These are phyloP conservation scores for Psilopogon haemacephalus DNA, from an alignment of 2,113 vertebrate genomes.

Conservation along the genomic window DNA sequence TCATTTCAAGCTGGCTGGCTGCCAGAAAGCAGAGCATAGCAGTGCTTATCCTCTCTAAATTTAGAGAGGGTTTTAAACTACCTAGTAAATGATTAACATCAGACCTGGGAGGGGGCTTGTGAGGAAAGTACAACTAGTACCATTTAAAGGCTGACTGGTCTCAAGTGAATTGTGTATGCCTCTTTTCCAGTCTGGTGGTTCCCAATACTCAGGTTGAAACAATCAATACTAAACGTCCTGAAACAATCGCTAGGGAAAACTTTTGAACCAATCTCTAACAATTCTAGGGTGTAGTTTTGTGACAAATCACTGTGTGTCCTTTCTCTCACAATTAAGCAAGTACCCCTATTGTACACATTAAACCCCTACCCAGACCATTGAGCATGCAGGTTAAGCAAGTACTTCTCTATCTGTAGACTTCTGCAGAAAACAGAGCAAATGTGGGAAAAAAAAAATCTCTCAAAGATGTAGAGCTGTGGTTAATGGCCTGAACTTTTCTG, in stretches of 20 bases:
- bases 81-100: conserved; percentile 12
- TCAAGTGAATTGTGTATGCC: not conserved
- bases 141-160: not conserved
- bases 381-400: not conserved
- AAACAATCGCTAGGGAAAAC: not conserved
- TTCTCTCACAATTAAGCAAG: not conserved
- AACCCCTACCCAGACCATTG: not conserved
- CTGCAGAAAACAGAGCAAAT: not conserved
- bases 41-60: conserved; percentile 39
- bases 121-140: not conserved
- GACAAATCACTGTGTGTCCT: not conserved
- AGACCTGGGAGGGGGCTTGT: not conserved
- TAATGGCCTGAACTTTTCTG: not conserved
- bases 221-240: not conserved
- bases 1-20: conserved; percentile 43
- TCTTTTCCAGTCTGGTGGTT: not conserved
- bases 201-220: not conserved
- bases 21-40: not conserved
- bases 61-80: conserved; percentile 10
- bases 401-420: not conserved
- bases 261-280: not conserved
- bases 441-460: not conserved
- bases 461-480: not conserved
- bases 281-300: not conserved
- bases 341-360: not conserved